Conservation (phyloP, 2,797 vertebrate genomes). For the Cirrhinus molitorella region DNA sequence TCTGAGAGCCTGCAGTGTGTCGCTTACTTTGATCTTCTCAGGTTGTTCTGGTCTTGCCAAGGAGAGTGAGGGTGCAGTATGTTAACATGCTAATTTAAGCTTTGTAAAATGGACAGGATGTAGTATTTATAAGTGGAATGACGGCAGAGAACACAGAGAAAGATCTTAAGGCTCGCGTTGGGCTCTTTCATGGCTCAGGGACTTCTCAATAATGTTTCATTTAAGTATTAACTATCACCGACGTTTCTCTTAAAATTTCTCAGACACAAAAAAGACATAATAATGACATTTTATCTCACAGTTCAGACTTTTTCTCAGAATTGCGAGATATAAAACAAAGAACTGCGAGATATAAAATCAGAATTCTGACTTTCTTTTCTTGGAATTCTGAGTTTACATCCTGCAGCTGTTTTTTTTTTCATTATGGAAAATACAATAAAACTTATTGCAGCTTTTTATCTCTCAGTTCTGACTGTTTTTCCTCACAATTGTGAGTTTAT, state of each 20-base stretch:
- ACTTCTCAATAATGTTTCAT: background rate
- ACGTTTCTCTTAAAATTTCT: background rate
- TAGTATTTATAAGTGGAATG: background rate
- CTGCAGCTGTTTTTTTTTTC: background rate
- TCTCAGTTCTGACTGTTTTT: too few relatives aligned
- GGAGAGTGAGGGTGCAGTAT: background rate
- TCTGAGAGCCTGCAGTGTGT: conserved; percentile 59
- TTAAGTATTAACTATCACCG: background rate
- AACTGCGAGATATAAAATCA: too few relatives aligned
- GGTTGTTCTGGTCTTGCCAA: conserved; percentile 1
- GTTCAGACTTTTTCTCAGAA: background rate
- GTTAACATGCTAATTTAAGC: background rate
- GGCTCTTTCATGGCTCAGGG: background rate
- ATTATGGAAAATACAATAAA: background rate
- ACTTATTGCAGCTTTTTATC: too few relatives aligned
- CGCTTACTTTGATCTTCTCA: conserved; percentile 42
- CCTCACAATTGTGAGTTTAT: too few relatives aligned
- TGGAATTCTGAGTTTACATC: background rate
- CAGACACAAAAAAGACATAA: background rate
- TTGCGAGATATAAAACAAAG: too few relatives aligned
- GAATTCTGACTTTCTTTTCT: background rate
- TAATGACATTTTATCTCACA: background rate
- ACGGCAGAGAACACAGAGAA: background rate
- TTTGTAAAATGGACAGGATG: conserved; percentile 1
- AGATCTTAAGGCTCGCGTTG: background rate